Evolutionary conservation across 2,888 invertebrate species (phyloP), one percentile per base, ranked within the genome.

Genomic region (Brachyptera risi): DNA sequence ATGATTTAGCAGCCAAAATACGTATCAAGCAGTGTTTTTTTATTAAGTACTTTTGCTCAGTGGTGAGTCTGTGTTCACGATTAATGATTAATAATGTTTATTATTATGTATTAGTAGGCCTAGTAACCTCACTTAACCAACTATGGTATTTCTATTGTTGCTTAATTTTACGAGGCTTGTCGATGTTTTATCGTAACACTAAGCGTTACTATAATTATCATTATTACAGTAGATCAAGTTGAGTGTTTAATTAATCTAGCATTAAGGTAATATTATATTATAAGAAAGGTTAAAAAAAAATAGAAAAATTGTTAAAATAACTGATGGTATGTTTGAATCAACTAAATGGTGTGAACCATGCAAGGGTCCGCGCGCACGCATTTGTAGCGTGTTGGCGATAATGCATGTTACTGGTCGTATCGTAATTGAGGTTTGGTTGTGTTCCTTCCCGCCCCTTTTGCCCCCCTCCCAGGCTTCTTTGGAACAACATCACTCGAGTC

Each of bases 231-330:
- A 21, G 21, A 23, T 54, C 37, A 54, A 37, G 35, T 23, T 54
- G 54, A 37, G 54, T 54, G 54, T 54, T 51, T 54, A 44, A 44
- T 11, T 44, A 26, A 27, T 42, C 31, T 31, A 58, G 47, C 24
- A 15, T 58, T 44, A 51, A 51, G 21, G 37, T 35, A 38, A 54
- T 59, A 38, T 31, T 37, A 56, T 24, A 54, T 60, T 60, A 49
- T n/a, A n/a, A n/a, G n/a, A n/a, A n/a, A n/a, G n/a, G n/a, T n/a
- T 58, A 57, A 58, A 62, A 62, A 58, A 51, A 38, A 27, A 40
- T 26, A 47, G 47, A 49, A 59, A 54, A 54, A 21, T 44, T 27
- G 47, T 77, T 79, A 64, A 51, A 51, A 51, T 26, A 26, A 17
- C 27, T 51, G 17, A 17, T 17, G 17, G 50, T 27, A 26, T 51